These are phyloP conservation scores for Pachyseris speciosa DNA, from an alignment of 64 coral and sea anemone genomes.

Conservation along the genomic window DNA sequence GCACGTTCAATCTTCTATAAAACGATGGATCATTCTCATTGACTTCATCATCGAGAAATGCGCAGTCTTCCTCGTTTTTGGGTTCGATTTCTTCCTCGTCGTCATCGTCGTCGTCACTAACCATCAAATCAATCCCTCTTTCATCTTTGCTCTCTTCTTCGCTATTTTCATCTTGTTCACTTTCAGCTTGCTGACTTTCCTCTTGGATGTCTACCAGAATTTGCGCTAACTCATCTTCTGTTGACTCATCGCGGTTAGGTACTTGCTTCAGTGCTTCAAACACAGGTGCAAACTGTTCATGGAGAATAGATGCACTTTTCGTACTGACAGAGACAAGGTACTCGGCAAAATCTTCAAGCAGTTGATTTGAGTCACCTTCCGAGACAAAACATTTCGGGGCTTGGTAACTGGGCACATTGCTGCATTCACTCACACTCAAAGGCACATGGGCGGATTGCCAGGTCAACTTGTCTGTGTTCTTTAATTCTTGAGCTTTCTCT, in stretches of 20 bases:
- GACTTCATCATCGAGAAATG: constrained; percentile 51
- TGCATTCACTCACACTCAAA: constrained; percentile 4
- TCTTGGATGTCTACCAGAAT: not conserved
- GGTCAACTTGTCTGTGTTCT: not conserved
- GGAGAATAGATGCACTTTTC: too few species aligned
- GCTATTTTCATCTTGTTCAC: too few species aligned
- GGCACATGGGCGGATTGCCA: constrained; percentile 6
- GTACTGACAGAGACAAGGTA: constrained; percentile 41
- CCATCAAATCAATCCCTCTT: constrained; percentile 44
- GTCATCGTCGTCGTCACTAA: constrained; percentile 50
- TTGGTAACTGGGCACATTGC: not conserved
- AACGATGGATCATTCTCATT: constrained; percentile 49
- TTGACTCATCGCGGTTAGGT: not conserved
- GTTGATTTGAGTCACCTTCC: not conserved
- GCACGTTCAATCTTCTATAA: constrained; percentile 32
- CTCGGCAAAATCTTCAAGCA: constrained; percentile 32
- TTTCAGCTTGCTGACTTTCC: too few species aligned
- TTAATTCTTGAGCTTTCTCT: not conserved
- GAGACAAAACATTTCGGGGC: not conserved
- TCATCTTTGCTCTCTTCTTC: constrained; percentile 13
- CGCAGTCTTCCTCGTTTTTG: constrained; percentile 59
- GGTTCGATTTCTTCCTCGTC: constrained; percentile 60
- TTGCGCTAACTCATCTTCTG: too few species aligned
- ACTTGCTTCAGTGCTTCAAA: constrained; percentile 48
- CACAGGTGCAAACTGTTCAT: constrained; percentile 39